phyloP scores from a whole-genome alignment of 1,140 invertebrate genomes.

The Drosophila biarmipes region DNA sequence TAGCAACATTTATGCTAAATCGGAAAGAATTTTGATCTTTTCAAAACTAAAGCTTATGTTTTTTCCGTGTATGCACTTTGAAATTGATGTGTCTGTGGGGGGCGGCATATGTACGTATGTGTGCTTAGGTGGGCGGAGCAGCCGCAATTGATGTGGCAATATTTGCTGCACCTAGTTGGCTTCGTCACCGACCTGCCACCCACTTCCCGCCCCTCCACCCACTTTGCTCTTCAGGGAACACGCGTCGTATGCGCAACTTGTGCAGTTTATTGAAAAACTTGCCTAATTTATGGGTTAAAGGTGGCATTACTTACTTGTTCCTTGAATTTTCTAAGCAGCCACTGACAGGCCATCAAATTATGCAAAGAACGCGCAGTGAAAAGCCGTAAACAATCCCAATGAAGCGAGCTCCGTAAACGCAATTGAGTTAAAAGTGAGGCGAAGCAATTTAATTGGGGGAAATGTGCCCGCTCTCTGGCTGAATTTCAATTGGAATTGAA shows the following conservation, averaged over 20 bases:
- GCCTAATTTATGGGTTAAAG: slow-evolving; percentile 62
- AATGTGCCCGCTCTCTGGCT: slow-evolving; percentile 44
- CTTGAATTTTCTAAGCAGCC: slow-evolving; percentile 28
- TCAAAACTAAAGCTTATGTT: neutral
- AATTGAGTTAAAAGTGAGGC: slow-evolving; percentile 74
- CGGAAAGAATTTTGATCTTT: no score
- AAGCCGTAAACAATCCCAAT: slow-evolving; percentile 72
- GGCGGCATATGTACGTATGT: slow-evolving; percentile 18
- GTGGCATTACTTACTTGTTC: slow-evolving; percentile 10
- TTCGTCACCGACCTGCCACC: neutral
- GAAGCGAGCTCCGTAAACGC: slow-evolving; percentile 73
- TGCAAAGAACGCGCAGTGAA: slow-evolving; percentile 69
- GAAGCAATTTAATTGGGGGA: slow-evolving; percentile 62
- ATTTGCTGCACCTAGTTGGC: slow-evolving; percentile 53
- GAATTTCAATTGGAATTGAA: slow-evolving; percentile 32
- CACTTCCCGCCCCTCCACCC: no score
- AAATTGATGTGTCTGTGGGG: slow-evolving; percentile 52
- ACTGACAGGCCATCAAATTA: slow-evolving; percentile 67
- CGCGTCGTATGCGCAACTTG: slow-evolving; percentile 74
- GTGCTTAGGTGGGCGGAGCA: slow-evolving; percentile 29
- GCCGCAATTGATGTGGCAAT: slow-evolving; percentile 52
- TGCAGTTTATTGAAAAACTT: slow-evolving; percentile 81
- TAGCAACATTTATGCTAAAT: no score
- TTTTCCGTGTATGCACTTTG: slow-evolving; percentile 53
- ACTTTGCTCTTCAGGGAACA: slow-evolving; percentile 37